Percentiles rank a stretch among this genome's conserved stretches.
Evolutionary conservation across 2,113 vertebrate species (phyloP).

Genomic region (Setophaga kirtlandii): DNA sequence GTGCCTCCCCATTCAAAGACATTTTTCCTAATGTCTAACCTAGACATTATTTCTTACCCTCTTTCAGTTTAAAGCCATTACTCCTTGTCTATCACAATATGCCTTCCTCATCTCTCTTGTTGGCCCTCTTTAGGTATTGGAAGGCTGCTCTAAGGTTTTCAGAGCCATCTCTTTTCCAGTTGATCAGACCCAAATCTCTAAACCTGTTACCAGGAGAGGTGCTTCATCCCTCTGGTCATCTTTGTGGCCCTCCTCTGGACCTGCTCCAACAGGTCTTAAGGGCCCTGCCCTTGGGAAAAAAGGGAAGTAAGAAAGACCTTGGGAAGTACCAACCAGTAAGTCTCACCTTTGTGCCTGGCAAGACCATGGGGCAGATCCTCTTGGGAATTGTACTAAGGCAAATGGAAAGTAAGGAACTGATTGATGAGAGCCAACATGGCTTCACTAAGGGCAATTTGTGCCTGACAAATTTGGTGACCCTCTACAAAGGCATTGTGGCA

Average conservation of each 20-base stretch:
- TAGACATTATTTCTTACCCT: not conserved
- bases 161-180: not conserved
- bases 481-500: accelerated
- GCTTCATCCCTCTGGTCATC: not conserved
- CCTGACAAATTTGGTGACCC: not conserved
- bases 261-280: not conserved
- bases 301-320: not conserved
- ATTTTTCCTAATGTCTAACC: not conserved
- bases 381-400: not conserved
- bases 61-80: not conserved
- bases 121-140: not conserved
- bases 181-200: not conserved
- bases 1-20: not conserved
- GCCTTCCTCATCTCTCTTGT: not conserved
- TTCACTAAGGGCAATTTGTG: not conserved
- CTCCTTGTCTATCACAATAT: not conserved
- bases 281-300: not conserved
- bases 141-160: not conserved
- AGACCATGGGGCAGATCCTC: not conserved
- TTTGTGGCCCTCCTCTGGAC: not conserved
- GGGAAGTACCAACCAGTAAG: not conserved
- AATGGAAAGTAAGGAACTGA: not conserved
- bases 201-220: not conserved
- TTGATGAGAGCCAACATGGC: not conserved
- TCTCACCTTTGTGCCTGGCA: not conserved